These are phyloP conservation scores for Calyptommatus sinebrachiatus DNA, from an alignment of 2,113 vertebrate species.

Conservation along the genomic window DNA sequence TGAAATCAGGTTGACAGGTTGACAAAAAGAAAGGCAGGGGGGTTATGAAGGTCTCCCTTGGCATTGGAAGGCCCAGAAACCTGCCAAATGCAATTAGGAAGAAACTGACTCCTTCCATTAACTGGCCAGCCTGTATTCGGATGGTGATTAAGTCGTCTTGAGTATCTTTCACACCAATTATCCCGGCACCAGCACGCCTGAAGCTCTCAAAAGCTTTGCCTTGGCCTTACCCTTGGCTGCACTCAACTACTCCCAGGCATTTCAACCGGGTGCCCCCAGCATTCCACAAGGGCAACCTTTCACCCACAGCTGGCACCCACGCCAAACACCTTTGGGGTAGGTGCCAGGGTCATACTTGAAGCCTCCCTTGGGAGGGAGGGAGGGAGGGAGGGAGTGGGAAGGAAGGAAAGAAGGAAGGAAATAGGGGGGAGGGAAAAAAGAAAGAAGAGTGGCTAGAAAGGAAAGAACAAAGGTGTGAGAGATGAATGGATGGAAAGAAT, in stretches of 20 bases:
- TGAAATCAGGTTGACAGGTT: constrained; percentile 24
- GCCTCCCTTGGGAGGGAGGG: too few relatives aligned
- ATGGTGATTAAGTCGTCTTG: constrained; percentile 38
- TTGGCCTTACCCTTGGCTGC: constrained; percentile 6
- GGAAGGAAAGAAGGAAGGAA: too few relatives aligned
- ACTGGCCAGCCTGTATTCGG: too few relatives aligned
- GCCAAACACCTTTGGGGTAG: background rate
- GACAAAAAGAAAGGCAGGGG: background rate
- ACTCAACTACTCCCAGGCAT: too few relatives aligned
- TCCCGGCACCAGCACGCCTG: constrained; percentile 52
- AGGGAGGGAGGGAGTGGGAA: too few relatives aligned
- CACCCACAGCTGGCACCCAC: background rate
- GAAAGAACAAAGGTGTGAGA: too few relatives aligned
- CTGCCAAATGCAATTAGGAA: constrained; percentile 38
- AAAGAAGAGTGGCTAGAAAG: too few relatives aligned
- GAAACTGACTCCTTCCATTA: background rate
- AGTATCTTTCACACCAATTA: constrained; percentile 54
- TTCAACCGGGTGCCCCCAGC: too few relatives aligned
- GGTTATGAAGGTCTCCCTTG: constrained; percentile 31
- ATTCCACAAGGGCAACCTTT: background rate
- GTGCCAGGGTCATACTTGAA: background rate
- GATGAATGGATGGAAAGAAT: too few relatives aligned
- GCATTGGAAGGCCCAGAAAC: constrained; percentile 25
- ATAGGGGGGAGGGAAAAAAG: too few relatives aligned
- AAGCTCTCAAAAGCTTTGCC: constrained; percentile 8